phyloP scores from a whole-genome alignment of 2,888 invertebrate species.

The Apantesis nais region DNA sequence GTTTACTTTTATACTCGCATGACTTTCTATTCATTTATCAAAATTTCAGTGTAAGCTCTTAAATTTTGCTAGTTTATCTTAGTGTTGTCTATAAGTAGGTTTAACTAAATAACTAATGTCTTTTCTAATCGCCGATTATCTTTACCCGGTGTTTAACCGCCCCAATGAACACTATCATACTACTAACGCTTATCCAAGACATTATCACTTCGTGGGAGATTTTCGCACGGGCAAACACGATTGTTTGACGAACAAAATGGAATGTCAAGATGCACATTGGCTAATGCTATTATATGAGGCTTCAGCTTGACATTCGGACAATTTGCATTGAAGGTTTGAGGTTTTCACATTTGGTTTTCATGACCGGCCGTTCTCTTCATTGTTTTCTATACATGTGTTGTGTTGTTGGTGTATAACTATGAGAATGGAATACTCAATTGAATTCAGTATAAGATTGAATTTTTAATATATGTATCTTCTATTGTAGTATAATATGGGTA shows the following conservation, averaged over 20 bases:
- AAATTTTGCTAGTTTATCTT: neutral
- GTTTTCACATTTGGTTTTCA: constrained; percentile 56
- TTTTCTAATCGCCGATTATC: constrained; percentile 65
- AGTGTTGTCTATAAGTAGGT: neutral
- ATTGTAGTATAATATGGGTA: neutral
- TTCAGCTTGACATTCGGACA: constrained; percentile 70
- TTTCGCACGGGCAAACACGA: constrained; percentile 72
- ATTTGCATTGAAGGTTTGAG: constrained; percentile 70
- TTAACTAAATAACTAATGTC: constrained; percentile 9
- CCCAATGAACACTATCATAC: constrained; percentile 58
- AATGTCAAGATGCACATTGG: constrained; percentile 83
- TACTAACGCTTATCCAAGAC: constrained; percentile 39
- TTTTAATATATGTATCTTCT: neutral
- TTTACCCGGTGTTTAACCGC: constrained; percentile 68
- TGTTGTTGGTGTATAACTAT: constrained; percentile 19
- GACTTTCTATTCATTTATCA: neutral
- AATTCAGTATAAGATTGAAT: neutral
- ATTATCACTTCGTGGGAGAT: constrained; percentile 69
- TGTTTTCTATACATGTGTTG: constrained; percentile 41
- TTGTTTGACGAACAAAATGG: constrained; percentile 77
- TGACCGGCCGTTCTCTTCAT: constrained; percentile 54
- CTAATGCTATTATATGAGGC: constrained; percentile 63
- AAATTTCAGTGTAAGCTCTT: neutral
- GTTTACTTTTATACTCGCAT: neutral
- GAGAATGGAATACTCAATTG: constrained; percentile 10